phyloP scores from a whole-genome alignment of 2,888 invertebrate genomes.

The Eupithecia subfuscata region DNA sequence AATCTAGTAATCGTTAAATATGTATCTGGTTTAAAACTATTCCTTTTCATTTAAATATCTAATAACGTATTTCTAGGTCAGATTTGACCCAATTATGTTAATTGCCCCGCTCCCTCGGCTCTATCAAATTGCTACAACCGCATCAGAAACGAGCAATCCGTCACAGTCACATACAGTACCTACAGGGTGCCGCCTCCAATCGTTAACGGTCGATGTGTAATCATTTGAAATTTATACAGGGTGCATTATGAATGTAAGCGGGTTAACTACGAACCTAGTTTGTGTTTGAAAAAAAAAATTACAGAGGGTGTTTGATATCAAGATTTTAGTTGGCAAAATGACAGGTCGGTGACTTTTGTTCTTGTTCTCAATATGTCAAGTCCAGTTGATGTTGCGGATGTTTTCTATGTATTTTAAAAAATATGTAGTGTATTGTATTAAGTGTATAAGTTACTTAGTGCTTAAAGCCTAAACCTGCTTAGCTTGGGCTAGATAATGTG shows the following conservation, averaged over 20 bases:
- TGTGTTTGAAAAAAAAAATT: no score
- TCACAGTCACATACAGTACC: conserved; percentile 52
- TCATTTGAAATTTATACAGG: conserved; percentile 26
- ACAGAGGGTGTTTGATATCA: conserved; percentile 9
- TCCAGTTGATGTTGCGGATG: no score
- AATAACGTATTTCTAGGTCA: neutral
- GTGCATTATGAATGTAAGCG: neutral
- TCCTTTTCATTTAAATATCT: neutral
- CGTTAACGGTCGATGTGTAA: conserved; percentile 34
- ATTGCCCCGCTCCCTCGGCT: conserved; percentile 27
- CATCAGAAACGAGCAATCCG: conserved; percentile 44
- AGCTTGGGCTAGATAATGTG: no score
- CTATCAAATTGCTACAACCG: conserved; percentile 35
- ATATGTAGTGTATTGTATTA: no score
- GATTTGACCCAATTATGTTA: conserved; percentile 19
- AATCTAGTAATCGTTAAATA: no score
- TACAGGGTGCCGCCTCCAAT: conserved; percentile 47
- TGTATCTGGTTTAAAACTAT: no score
- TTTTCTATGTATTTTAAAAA: no score
- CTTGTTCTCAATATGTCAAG: no score
- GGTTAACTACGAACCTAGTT: no score
- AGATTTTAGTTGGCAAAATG: neutral
- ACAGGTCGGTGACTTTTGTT: no score
- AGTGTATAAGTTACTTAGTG: no score
- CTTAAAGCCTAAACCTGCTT: no score